A percentile compares a stretch with the other conserved stretches of the same genome.
phyloP scores from a whole-genome alignment of 2,888 invertebrate species.

The Eristalinus aeneus region DNA sequence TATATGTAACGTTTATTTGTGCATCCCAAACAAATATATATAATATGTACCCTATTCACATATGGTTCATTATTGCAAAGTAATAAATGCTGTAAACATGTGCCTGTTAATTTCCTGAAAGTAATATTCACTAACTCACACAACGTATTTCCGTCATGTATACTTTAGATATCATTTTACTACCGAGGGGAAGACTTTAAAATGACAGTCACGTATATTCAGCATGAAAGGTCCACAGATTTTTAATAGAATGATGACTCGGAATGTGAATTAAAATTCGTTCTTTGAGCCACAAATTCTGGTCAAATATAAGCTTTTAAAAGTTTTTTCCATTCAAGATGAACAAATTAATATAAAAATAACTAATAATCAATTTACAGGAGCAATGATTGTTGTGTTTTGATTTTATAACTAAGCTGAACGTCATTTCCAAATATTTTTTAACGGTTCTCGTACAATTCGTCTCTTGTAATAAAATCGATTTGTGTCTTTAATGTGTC shows the following conservation, averaged over 20 bases:
- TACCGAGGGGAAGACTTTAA: conserved; percentile 10
- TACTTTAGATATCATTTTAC: conserved; percentile 33
- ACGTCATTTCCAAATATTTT: conserved; percentile 38
- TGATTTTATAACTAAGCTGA: background rate
- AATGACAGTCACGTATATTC: conserved; percentile 45
- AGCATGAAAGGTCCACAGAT: conserved; percentile 64
- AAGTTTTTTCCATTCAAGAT: too few relatives aligned
- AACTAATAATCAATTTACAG: conserved; percentile 34
- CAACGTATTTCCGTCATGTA: conserved; percentile 18
- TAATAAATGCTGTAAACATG: conserved; percentile 1
- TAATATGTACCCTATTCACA: background rate
- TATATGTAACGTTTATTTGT: too few relatives aligned
- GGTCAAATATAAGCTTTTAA: background rate
- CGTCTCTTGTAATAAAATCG: conserved; percentile 42
- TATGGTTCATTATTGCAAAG: background rate
- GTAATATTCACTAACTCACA: conserved; percentile 28
- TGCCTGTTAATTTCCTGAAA: conserved; percentile 35
- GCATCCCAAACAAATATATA: background rate
- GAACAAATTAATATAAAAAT: background rate
- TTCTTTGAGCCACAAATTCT: conserved; percentile 3
- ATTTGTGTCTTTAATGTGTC: conserved; percentile 63
- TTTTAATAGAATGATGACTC: conserved; percentile 58
- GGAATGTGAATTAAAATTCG: conserved; percentile 48
- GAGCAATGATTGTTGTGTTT: too few relatives aligned
- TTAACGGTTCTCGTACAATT: conserved; percentile 29